Base-by-base conservation (phyloP, 2,113 vertebrate genomes). In the Potamarius usumacintae region DNA sequence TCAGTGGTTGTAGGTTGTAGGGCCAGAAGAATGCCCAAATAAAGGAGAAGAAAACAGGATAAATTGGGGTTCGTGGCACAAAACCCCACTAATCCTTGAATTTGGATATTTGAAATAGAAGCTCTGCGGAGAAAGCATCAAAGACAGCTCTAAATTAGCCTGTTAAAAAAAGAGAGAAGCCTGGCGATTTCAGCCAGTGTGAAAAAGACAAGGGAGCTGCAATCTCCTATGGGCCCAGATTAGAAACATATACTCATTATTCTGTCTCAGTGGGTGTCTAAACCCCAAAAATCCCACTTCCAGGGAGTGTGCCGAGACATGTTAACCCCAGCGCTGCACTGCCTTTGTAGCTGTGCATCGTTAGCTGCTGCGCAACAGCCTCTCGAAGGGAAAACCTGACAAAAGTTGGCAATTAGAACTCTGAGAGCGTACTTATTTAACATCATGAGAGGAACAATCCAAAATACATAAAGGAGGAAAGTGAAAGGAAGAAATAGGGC, bases 171-270 rank as follows among this genome's bases (percentile, higher is more conserved):
- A 72, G 25, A 83, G 30, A 84, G 86, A 90, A 91, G 88, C 72
- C 91, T 90, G 91, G 90, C 92, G 93, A 94, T 94, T 95, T 94
- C 92, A 93, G 92, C 93, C 93, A 93, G 93, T 94, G 93, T 92
- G 93, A 94, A 92, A 62, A 94, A 93, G 93, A 94, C 93, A 91
- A 93, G 91, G 89, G 93, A 95, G 92, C 93, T 90, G 86, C 85
- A 90, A 93, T 95, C 95, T 96, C 95, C 90, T 89, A 95, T 94
- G 95, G 94, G 93, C 94, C 93, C 88, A 95, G 96, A 96, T 93
- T 92, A 93, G 92, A 92, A 91, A 90, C 91, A 92, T 92, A 93
- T 90, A 92, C 91, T 92, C 93, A 92, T 93, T 93, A 93, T 93
- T 92, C 90, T 77, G 93, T 93, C 95, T 95, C 95, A 95, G 96